Evolutionary conservation across 2,888 invertebrate species (phyloP), one percentile per base, ranked within the genome.

Genomic region (Cremastobaeus sp.): DNA sequence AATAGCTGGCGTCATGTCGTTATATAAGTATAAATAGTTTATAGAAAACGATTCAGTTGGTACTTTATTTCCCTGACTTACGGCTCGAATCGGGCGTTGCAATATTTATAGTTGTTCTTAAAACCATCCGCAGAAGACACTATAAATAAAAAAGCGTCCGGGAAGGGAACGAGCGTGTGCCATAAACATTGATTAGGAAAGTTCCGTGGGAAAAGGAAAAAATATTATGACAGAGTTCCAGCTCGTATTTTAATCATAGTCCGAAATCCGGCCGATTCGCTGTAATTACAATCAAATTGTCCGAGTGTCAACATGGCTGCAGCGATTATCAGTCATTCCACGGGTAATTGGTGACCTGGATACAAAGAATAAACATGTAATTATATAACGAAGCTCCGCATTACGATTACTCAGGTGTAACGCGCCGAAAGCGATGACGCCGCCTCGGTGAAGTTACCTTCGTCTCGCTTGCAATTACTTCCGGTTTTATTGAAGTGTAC

Each of bases 81-180:
- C 15, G 50, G 18, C 32, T 39, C 17, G 9, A 25, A 34, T 52
- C 34, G 18, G 9, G 41, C 12, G 52, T 45, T 35, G 37, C 45
- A 52, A 54, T 65, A 65, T 65, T 65, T 64, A 64, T 43, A 64
- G 64, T 52, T 25, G 9, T 52, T 35, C 18, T 47, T 2, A 20
- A 60, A 60, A 39, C 35, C 45, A 35, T 43, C 41, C 43, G 50
- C 32, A 39, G 34, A 43, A 52, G 21, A 25, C 30, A 34, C 52
- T 52, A 52, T 50, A 62, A 62, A 62, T 62, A 62, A 48, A 39
- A 12, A 21, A 12, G 30, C 21, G 15, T 32, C 15, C 20, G 28
- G 12, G 20, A 28, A 25, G 25, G 32, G 48, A 21, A 32, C 14
- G 28, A 35, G 34, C 52, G 37, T 54, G 35, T 54, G 28, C n/a